Evolutionary conservation across 2,797 vertebrate genomes (phyloP).

Genomic region (Eremophila alpestris): DNA sequence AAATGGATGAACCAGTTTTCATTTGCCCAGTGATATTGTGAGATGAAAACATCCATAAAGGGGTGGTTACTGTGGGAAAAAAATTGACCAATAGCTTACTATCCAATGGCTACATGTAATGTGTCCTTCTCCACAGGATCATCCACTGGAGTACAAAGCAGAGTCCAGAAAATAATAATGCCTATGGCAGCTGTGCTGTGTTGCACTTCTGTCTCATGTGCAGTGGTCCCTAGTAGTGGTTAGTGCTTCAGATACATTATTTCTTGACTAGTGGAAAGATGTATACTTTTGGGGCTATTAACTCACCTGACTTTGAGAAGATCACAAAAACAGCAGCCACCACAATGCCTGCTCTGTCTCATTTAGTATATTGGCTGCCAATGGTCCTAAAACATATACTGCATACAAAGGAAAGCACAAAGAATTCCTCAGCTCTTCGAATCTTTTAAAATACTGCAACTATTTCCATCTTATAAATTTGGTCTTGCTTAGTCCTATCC

Average conservation of each 20-base stretch:
- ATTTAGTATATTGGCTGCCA: neutral
- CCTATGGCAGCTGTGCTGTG: neutral
- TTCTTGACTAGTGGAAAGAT: neutral
- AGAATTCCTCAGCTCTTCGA: neutral
- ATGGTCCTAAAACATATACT: neutral
- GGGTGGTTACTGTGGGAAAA: neutral
- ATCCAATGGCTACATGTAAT: neutral
- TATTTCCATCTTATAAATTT: neutral
- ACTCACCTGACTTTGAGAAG: neutral
- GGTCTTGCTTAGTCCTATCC: neutral
- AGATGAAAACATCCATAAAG: neutral
- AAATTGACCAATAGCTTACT: neutral
- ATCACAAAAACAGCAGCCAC: neutral
- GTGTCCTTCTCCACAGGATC: neutral
- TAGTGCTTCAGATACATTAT: neutral
- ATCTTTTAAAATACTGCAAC: neutral
- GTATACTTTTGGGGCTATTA: neutral
- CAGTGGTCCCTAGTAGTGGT: neutral
- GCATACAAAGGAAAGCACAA: neutral
- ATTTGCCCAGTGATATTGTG: neutral
- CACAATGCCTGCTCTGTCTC: neutral
- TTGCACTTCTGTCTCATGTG: neutral
- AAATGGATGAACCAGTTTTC: neutral
- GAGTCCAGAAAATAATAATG: neutral
- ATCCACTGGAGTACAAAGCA: neutral